Base-by-base conservation (phyloP, 2,888 invertebrate species). In the Perdita meconis region DNA sequence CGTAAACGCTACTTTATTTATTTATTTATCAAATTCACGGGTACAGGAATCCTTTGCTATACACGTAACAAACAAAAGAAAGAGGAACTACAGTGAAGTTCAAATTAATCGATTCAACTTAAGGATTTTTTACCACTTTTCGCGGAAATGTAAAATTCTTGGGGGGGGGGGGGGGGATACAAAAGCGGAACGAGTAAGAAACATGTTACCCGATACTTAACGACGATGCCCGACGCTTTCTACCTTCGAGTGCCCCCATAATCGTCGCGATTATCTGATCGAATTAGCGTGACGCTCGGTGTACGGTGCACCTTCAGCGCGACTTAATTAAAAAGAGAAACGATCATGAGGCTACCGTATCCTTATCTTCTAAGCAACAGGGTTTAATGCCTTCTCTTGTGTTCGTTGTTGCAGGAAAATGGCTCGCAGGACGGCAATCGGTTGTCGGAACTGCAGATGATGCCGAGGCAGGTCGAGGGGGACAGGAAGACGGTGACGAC, bases 401-500 rank as follows among this genome's bases (percentile, higher is more conserved):
- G 10, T 16, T 16, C 16, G 30, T n/a, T 30, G 16, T 50, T 2
- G 0, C 76, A 91, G 90, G 90, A 90, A 56, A 90, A 89, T 69
- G 87, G 85, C 40, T 88, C 87, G 51, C 83, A 84, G 55, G 87
- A 83, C 60, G 87, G 84, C 36, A 86, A 85, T 73, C 86, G 88
- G 73, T 79, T 83, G 76, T 82, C 74, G 73, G 86, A 88, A 60
- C 69, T 83, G 64, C 85, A 86, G 50, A 68, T 81, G 53, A 68
- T 79, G 56, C 86, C 85, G 63, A 82, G 80, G 74, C 93, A 93
- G 77, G 92, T 89, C 63, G 94, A 94, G 82, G 93, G 93, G 75
- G 96, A 96, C 91, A 95, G 95, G 22, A 93, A 92, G 66, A 93
- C 93, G 22, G 95, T 96, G 70, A 91, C 92, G 36, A 95, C 95